Evolutionary conservation across 2,113 vertebrate species (phyloP).

Genomic region (Falcunculus frontatus): DNA sequence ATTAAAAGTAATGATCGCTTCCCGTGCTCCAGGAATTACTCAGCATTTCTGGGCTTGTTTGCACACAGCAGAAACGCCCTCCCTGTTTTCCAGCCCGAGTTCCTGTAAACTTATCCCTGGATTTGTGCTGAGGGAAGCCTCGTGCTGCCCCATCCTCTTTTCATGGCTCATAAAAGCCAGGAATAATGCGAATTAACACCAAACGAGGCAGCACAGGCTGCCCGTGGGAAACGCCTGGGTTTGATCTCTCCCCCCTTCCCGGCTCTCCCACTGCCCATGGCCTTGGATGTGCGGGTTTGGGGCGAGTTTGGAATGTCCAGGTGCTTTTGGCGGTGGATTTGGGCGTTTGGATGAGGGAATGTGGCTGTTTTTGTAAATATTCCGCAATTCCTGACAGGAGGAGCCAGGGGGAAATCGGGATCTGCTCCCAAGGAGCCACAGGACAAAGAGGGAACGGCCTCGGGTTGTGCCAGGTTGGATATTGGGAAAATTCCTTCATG

Average conservation of each 20-base stretch:
- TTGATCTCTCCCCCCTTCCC: background rate
- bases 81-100: background rate
- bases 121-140: background rate
- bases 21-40: background rate
- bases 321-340: background rate
- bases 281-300: background rate
- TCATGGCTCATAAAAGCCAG: rapidly evolving
- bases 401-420: background rate
- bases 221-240: too few species aligned
- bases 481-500: rapidly evolving
- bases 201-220: background rate
- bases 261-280: rapidly evolving
- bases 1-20: slow-evolving; percentile 30
- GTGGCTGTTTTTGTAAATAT: background rate
- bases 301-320: background rate
- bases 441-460: background rate
- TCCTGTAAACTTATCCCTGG: background rate
- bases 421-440: background rate
- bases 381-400: background rate
- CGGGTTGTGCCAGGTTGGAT: background rate
- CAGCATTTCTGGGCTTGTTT: slow-evolving; percentile 8
- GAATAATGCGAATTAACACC: background rate
- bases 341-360: background rate
- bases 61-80: background rate
- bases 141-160: too few species aligned